Evolutionary conservation across 2,113 vertebrate genomes (phyloP).

Genomic region (Agapornis roseicollis): DNA sequence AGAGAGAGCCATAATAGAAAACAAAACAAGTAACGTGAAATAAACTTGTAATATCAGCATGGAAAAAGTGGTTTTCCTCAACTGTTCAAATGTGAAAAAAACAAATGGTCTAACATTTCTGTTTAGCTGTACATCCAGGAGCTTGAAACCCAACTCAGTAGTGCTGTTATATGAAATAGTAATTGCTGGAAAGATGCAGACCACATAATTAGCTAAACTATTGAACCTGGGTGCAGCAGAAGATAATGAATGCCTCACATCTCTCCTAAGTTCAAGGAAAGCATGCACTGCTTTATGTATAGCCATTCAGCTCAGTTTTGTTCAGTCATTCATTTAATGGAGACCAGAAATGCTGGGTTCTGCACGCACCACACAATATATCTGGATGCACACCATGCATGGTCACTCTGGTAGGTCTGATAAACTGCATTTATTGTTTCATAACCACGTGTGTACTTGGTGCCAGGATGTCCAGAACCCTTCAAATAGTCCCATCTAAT

Average conservation of each 20-base stretch:
- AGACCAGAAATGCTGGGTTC: background rate
- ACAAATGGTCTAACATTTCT: background rate
- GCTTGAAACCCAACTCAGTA: background rate
- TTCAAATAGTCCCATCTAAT: background rate
- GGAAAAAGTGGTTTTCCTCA: background rate
- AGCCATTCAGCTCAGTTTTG: background rate
- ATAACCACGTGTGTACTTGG: rapidly evolving
- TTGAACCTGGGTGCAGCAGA: background rate
- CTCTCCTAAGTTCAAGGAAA: background rate
- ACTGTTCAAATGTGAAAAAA: background rate
- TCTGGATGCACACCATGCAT: background rate
- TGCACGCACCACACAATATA: background rate
- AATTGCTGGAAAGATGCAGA: background rate
- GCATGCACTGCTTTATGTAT: background rate
- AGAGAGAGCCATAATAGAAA: background rate
- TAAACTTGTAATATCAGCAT: background rate
- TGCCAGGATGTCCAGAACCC: background rate
- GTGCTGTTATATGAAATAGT: background rate
- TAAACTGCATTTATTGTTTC: background rate
- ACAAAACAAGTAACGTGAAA: background rate
- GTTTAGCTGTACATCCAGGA: background rate
- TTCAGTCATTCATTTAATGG: background rate
- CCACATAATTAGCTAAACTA: background rate
- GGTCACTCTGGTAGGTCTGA: background rate
- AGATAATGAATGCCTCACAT: background rate